phyloP scores from a whole-genome alignment of 2,888 invertebrate species.

The Ectropis crepuscularia region DNA sequence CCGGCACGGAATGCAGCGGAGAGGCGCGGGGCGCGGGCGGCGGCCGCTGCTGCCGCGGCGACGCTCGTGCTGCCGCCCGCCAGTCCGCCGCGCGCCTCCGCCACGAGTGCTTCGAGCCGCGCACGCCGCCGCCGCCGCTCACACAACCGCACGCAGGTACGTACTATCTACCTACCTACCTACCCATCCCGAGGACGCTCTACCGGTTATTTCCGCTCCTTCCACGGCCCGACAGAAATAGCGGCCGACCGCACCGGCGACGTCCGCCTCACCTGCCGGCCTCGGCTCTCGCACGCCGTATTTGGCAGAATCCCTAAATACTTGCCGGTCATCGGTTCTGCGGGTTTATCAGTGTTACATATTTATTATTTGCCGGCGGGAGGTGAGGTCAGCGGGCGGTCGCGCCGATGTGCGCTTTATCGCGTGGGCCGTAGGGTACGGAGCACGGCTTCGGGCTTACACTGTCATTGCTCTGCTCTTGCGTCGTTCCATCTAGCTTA shows the following conservation, averaged over 20 bases:
- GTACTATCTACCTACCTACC: constrained; percentile 49
- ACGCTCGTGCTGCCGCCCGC: constrained; percentile 66
- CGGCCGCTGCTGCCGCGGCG: constrained; percentile 73
- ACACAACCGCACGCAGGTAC: constrained; percentile 71
- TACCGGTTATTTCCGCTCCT: constrained; percentile 50
- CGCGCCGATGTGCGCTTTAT: constrained; percentile 78
- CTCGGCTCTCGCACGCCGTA: constrained; percentile 59
- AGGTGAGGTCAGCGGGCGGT: constrained; percentile 79
- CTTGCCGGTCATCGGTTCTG: constrained; percentile 80
- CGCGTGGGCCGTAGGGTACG: constrained; percentile 76
- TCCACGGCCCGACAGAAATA: constrained; percentile 58
- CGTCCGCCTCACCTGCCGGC: constrained; percentile 53
- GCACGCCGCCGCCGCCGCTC: constrained; percentile 56
- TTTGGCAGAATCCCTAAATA: constrained; percentile 77
- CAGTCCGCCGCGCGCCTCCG: constrained; percentile 82
- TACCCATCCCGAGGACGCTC: constrained; percentile 46
- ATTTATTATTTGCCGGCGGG: constrained; percentile 82
- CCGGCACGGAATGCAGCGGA: constrained; percentile 65
- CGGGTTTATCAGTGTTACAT: constrained; percentile 83
- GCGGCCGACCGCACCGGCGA: constrained; percentile 54
- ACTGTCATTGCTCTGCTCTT: constrained; percentile 76
- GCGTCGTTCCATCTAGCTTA: constrained; percentile 66
- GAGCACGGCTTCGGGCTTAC: constrained; percentile 70
- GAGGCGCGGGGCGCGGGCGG: constrained; percentile 74
- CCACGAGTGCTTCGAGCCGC: constrained; percentile 71